phyloP scores from a whole-genome alignment of 2,888 invertebrate species.

The Cistogaster globosa region DNA sequence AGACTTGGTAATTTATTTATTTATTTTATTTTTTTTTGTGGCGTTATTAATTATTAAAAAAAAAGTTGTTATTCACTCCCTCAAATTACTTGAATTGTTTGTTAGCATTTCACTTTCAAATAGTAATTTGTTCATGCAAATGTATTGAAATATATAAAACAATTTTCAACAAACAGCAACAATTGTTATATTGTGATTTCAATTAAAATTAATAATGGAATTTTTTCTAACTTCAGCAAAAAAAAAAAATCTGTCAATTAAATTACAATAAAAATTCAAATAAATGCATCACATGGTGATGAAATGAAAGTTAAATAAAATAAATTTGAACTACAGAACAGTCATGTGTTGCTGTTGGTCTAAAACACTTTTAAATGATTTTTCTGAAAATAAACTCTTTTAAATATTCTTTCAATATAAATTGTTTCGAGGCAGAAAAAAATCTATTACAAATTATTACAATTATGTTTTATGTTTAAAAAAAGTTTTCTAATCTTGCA shows the following conservation, averaged over 20 bases:
- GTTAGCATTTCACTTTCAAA: background rate
- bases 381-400: too few species aligned
- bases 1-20: too few species aligned
- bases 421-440: too few species aligned
- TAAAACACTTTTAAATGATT: background rate
- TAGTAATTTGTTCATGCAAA: background rate
- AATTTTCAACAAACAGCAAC: background rate
- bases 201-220: slow-evolving; percentile 61
- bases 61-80: background rate
- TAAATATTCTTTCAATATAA: too few species aligned
- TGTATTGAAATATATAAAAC: background rate
- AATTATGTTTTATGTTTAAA: too few species aligned
- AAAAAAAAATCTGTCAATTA: slow-evolving; percentile 32
- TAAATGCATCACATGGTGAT: background rate
- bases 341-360: background rate
- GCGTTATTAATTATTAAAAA: too few species aligned
- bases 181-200: slow-evolving; percentile 57
- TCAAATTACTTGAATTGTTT: background rate
- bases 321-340: background rate
- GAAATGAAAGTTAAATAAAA: background rate
- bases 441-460: too few species aligned
- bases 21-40: too few species aligned
- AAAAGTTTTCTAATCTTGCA: too few species aligned
- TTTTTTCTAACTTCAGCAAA: slow-evolving; percentile 18
- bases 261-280: slow-evolving; percentile 19